Percentiles rank a stretch among this genome's conserved stretches.
phyloP scores from a whole-genome alignment of 1,140 invertebrate genomes.

The Hylyphantes graminicola region DNA sequence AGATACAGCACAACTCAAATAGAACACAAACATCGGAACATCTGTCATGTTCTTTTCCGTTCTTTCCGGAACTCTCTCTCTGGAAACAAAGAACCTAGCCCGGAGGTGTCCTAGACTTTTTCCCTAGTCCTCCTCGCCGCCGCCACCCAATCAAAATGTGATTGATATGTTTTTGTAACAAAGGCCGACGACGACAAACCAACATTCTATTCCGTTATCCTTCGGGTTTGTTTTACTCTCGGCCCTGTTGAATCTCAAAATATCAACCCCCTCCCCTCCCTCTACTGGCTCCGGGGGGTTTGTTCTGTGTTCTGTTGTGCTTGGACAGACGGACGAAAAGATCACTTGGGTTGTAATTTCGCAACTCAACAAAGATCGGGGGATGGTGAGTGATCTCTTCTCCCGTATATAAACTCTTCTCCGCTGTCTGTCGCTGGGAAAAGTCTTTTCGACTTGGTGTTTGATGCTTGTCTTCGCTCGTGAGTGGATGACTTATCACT shows the following conservation, averaged over 20 bases:
- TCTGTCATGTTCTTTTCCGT: constrained; percentile 33
- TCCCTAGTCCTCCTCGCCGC: constrained; percentile 20
- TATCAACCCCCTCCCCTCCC: constrained; percentile 22
- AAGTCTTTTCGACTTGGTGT: too few species aligned
- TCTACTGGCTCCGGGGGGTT: background rate
- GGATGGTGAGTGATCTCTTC: constrained; percentile 23
- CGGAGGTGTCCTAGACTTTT: constrained; percentile 17
- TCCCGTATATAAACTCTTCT: constrained; percentile 26
- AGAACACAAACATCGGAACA: constrained; percentile 25
- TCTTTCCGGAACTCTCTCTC: constrained; percentile 1
- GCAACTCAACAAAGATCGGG: constrained; percentile 53
- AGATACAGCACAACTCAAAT: too few species aligned
- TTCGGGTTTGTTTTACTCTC: constrained; percentile 58
- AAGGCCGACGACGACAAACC: constrained; percentile 5
- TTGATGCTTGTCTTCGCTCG: too few species aligned
- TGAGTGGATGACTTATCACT: too few species aligned
- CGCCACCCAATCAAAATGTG: constrained; percentile 55
- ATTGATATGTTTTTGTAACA: constrained; percentile 61
- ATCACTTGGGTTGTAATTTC: constrained; percentile 52
- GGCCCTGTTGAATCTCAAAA: constrained; percentile 60
- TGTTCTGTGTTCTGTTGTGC: constrained; percentile 20
- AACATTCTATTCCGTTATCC: background rate
- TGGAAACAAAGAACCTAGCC: constrained; percentile 24
- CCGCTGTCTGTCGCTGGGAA: background rate
- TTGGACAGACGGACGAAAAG: constrained; percentile 34